These are phyloP conservation scores for Fistularia commersonii DNA, from an alignment of 2,797 vertebrate genomes.

Conservation along the genomic window DNA sequence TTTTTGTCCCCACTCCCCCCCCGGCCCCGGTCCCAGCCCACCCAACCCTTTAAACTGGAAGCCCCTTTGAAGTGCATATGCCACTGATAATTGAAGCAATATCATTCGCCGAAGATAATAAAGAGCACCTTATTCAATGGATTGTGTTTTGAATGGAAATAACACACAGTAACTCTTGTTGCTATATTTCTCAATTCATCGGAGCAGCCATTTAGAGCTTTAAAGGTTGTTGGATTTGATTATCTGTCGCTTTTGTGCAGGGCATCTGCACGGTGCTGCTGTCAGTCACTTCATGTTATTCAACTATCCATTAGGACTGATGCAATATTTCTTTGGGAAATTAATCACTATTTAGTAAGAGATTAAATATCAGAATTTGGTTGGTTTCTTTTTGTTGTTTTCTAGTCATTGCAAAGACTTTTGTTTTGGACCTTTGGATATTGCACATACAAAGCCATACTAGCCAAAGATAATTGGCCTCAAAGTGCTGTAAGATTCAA, in stretches of 20 bases:
- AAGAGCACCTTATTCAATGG: slow-evolving; percentile 47
- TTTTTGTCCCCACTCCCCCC: background rate
- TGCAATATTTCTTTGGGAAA: no score
- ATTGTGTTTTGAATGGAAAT: slow-evolving; percentile 48
- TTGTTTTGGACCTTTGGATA: background rate
- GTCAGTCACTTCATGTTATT: slow-evolving; percentile 2
- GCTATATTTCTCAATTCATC: slow-evolving; percentile 47
- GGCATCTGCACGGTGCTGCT: slow-evolving; percentile 8
- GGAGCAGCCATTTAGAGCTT: slow-evolving; percentile 16
- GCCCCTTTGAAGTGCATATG: slow-evolving; percentile 69
- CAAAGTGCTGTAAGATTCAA: background rate
- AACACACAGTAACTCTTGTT: slow-evolving; percentile 31
- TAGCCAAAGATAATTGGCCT: background rate
- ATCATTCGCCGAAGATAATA: slow-evolving; percentile 63
- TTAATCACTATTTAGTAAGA: no score
- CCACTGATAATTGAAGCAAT: slow-evolving; percentile 68
- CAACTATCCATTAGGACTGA: background rate
- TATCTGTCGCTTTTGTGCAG: slow-evolving; percentile 17
- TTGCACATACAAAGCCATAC: background rate
- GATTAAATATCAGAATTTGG: no score
- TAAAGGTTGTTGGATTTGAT: slow-evolving; percentile 19
- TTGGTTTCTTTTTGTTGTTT: background rate
- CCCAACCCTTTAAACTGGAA: slow-evolving; percentile 50
- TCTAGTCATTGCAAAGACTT: background rate
- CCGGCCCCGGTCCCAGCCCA: no score